Evolutionary conservation across 2,797 vertebrate species (phyloP).

Genomic region (Enteromius paludinosus): DNA sequence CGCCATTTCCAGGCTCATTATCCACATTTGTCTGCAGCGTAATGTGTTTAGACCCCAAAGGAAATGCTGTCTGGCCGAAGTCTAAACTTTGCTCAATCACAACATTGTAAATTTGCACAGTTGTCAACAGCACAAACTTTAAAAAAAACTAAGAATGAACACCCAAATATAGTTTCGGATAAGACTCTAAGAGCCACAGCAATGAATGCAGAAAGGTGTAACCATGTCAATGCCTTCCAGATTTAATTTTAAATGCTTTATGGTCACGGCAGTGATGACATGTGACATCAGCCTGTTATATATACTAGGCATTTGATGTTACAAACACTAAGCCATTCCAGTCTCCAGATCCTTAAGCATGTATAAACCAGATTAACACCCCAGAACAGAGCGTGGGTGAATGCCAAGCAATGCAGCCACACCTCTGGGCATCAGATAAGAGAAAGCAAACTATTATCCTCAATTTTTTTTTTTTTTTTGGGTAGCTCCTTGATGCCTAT

Average conservation of each 20-base stretch:
- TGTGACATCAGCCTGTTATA: not conserved
- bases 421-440: constrained; percentile 56
- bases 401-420: constrained; percentile 49
- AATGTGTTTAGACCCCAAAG: constrained; percentile 51
- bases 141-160: no score
- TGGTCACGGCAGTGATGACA: not conserved
- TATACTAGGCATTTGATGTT: constrained; percentile 20
- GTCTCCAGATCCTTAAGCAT: constrained; percentile 4
- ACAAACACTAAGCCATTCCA: constrained; percentile 2
- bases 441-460: constrained; percentile 41
- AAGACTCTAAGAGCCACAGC: not conserved
- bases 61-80: constrained; percentile 52
- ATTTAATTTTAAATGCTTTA: constrained; percentile 21
- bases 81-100: constrained; percentile 33
- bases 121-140: constrained; percentile 37
- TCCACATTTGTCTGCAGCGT: constrained; percentile 59
- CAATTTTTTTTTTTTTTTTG: constrained; percentile 4
- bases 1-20: constrained; percentile 65
- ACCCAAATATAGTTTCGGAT: constrained; percentile 30
- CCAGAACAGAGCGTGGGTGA: constrained; percentile 33
- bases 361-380: constrained; percentile 40
- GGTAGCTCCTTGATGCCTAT: constrained; percentile 41
- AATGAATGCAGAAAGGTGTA: not conserved
- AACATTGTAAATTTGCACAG: constrained; percentile 14
- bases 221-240: not conserved